Percentiles rank a stretch among this genome's conserved stretches.
These are phyloP conservation scores for Eledone cirrhosa DNA, from an alignment of 2,888 invertebrate genomes.

Conservation along the genomic window DNA sequence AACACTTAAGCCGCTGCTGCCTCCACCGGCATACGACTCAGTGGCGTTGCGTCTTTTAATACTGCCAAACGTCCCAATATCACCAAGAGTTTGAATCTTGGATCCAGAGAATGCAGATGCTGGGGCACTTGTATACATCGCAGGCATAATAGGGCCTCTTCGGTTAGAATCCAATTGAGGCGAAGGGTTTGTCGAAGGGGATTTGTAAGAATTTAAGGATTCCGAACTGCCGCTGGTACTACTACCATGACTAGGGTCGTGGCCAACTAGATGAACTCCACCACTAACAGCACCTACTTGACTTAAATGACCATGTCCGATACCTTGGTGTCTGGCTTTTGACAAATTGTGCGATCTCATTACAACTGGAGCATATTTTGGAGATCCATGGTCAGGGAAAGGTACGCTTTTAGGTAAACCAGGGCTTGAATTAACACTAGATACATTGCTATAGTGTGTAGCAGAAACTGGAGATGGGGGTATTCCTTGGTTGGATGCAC, in stretches of 20 bases:
- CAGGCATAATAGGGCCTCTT: constrained; percentile 26
- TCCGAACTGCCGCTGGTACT: constrained; percentile 83
- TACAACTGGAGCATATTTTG: neutral
- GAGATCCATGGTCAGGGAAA: neutral
- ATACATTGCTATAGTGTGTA: constrained; percentile 31
- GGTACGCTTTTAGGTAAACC: neutral
- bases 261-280: neutral
- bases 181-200: constrained; percentile 33
- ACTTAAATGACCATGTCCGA: constrained; percentile 1
- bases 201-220: constrained; percentile 74
- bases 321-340: constrained; percentile 1
- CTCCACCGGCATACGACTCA: neutral
- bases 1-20: neutral
- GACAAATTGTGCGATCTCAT: neutral
- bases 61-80: constrained; percentile 26
- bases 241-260: constrained; percentile 43
- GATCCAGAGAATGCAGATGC: neutral
- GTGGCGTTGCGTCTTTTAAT: constrained; percentile 12
- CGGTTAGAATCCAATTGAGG: constrained; percentile 34
- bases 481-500: constrained; percentile 33
- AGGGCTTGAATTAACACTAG: neutral
- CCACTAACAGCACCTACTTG: neutral
- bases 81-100: neutral
- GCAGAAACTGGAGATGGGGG: constrained; percentile 32
- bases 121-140: constrained; percentile 11